phyloP scores from a whole-genome alignment of 2,888 invertebrate genomes.

The Himalopsyche tibetana region DNA sequence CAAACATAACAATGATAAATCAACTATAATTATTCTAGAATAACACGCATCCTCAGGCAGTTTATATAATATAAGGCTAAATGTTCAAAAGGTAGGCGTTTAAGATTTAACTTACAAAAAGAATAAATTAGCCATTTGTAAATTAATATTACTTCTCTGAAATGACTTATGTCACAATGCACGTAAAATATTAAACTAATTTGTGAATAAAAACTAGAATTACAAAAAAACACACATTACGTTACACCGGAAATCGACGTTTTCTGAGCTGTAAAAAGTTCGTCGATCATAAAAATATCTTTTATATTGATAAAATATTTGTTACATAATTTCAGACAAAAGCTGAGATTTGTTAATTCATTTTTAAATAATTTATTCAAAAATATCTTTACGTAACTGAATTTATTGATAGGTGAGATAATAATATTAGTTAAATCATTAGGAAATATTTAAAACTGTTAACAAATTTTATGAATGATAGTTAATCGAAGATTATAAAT shows the following conservation, averaged over 20 bases:
- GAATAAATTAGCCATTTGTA: not conserved
- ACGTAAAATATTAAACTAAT: not conserved
- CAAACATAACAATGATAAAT: not conserved
- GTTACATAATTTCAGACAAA: not conserved
- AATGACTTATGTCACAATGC: not conserved
- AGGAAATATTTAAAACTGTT: no score
- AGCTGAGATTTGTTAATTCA: not conserved
- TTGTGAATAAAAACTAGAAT: not conserved
- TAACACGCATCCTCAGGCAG: not conserved
- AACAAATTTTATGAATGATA: no score
- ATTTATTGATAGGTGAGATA: no score
- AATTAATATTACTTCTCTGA: no score
- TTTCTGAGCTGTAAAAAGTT: not conserved
- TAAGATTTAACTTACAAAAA: not conserved
- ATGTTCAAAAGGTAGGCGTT: not conserved
- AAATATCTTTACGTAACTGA: not conserved
- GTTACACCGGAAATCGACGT: not conserved
- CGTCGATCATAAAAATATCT: not conserved
- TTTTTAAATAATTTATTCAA: conserved; percentile 14
- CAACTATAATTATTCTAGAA: not conserved
- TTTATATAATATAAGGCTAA: not conserved
- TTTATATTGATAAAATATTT: not conserved
- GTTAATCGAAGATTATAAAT: no score
- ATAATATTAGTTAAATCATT: no score
- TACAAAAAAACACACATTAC: not conserved